phyloP scores from a whole-genome alignment of 2,113 vertebrate genomes.

The Pampusana beccarii region DNA sequence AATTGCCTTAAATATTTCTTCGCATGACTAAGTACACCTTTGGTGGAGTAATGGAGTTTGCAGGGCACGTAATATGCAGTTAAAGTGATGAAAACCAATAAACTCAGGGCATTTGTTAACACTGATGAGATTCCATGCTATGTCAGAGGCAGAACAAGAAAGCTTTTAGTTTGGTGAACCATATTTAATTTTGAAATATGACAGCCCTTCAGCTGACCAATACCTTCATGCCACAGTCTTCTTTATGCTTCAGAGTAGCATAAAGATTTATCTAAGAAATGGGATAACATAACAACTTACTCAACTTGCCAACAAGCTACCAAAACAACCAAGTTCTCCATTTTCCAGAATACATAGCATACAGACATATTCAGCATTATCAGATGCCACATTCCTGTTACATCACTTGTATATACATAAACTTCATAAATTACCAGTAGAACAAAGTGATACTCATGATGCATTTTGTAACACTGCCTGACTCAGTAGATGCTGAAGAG shows the following conservation, averaged over 20 bases:
- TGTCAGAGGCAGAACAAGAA: conserved; percentile 7
- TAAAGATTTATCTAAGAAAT: background rate
- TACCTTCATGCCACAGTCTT: background rate
- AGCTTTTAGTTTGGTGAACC: conserved; percentile 74
- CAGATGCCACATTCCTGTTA: background rate
- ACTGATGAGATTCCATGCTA: background rate
- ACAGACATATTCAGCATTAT: background rate
- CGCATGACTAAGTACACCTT: conserved; percentile 30
- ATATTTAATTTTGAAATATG: conserved; percentile 61
- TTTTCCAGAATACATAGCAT: background rate
- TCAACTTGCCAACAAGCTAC: background rate
- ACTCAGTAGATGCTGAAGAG: background rate
- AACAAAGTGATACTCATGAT: background rate
- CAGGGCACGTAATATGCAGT: background rate
- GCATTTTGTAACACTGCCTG: background rate
- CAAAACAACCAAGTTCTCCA: background rate
- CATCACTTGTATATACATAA: background rate
- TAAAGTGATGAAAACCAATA: conserved; percentile 28
- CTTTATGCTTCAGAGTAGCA: background rate
- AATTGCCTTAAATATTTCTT: conserved; percentile 42
- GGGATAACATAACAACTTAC: background rate
- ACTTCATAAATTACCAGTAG: background rate
- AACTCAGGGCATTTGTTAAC: conserved; percentile 48
- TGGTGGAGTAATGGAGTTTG: conserved; percentile 39
- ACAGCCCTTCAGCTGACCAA: conserved; percentile 20